Evolutionary conservation across 2,797 vertebrate species (phyloP).

Genomic region (Leucoraja ocellata): DNA sequence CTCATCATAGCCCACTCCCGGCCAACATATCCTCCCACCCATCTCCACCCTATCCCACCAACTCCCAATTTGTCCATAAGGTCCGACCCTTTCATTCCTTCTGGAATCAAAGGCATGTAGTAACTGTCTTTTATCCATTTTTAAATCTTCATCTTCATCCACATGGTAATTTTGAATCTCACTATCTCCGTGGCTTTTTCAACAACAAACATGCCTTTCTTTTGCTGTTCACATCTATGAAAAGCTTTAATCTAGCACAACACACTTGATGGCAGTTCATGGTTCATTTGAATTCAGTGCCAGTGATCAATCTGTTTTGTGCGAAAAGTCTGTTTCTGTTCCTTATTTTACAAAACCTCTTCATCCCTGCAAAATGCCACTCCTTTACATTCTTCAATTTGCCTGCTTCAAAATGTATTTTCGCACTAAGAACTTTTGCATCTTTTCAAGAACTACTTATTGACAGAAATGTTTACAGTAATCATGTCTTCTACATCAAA

Average conservation of each 20-base stretch:
- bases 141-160: neutral
- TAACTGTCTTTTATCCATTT: neutral
- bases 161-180: neutral
- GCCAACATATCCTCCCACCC: too few species aligned
- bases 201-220: neutral
- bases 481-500: neutral
- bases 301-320: neutral
- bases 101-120: neutral
- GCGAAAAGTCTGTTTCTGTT: neutral
- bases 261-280: neutral
- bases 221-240: too few species aligned
- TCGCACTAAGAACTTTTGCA: neutral
- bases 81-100: neutral
- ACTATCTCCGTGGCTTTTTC: neutral
- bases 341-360: neutral
- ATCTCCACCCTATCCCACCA: neutral
- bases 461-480: neutral
- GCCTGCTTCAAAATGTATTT: neutral
- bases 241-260: neutral
- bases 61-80: neutral
- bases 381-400: neutral
- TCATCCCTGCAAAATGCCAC: neutral
- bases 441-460: neutral
- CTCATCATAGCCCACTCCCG: too few species aligned
- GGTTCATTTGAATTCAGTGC: neutral